phyloP scores from a whole-genome alignment of 2,888 invertebrate genomes.

The Cantharis flavilabris region DNA sequence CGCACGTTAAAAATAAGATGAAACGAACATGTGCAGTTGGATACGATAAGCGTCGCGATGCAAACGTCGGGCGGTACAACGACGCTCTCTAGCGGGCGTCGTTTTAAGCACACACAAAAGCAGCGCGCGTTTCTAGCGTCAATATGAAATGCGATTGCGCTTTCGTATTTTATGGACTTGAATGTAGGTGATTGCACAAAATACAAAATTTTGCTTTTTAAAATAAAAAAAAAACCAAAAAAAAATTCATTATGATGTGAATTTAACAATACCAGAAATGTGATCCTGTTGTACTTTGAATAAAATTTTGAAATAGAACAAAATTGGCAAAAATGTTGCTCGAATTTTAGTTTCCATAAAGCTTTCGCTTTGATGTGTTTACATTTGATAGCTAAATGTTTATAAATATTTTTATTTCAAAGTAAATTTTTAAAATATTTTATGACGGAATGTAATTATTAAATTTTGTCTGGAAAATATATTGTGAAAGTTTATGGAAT shows the following conservation, averaged over 20 bases:
- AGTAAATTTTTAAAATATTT: neutral
- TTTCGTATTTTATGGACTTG: conserved; percentile 8
- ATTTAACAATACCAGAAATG: neutral
- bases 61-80: conserved; percentile 28
- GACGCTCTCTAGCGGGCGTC: conserved; percentile 32
- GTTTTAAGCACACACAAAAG: conserved; percentile 30
- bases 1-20: conserved; percentile 20
- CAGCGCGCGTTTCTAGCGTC: conserved; percentile 36
- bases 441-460: neutral
- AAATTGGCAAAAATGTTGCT: neutral
- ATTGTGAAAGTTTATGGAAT: neutral
- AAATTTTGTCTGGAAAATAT: neutral
- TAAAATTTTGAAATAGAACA: neutral
- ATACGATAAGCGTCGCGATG: conserved; percentile 27
- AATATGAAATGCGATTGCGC: conserved; percentile 38
- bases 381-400: neutral
- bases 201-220: neutral
- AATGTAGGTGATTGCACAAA: neutral
- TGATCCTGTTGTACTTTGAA: neutral
- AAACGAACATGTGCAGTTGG: conserved; percentile 32
- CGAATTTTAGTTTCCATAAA: neutral
- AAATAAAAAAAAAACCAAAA: neutral
- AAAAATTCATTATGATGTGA: neutral
- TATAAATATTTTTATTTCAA: neutral
- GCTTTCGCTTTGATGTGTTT: neutral